Base-by-base conservation (phyloP, 2,113 vertebrate species). In the Mormyrus lacerda region DNA sequence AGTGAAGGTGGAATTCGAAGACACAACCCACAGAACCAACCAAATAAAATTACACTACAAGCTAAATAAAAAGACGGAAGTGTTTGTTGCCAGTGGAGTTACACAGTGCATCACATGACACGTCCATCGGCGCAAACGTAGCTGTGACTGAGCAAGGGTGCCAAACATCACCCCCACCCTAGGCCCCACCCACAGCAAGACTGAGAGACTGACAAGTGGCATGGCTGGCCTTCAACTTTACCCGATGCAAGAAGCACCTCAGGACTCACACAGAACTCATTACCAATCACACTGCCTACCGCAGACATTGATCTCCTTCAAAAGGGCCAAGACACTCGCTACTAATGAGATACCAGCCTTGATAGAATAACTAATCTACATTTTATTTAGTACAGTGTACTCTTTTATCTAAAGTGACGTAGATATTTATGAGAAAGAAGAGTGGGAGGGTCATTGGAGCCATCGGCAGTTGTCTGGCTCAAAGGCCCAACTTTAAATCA, bases 81-180 rank as follows among this genome's bases (percentile, higher is more conserved):
- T 73, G 15, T 85, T 83, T 85, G 65, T 50, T 47, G 82, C 87
- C 4, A 27, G 17, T 3, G 21, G 73, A 79, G 51, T 50, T 50
- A 61, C 42, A 50, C 11, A 45, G 84, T 88, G 76, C 35, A 85
- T 88, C 89, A 88, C 61, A 39, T 85, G 76, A 90, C 87, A 85
- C 1, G 7, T 50, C 51, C 31, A 87, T 53, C 89, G 84, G 85
- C 51, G 21, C 86, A 73, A 47, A 88, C 45, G 83, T 42, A 83
- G 42, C 42, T 86, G 42, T n/a, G 85, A 27, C 55, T 44, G 53
- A 86, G 69, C 85, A 76, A 35, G 47, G 86, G 42, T 13, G 50
- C 4, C 73, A 69, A 51, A 42, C 24, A 44, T 31, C 35, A 3
- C 1, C 11, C 42, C 42, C 58, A 61, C 24, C 58, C 58, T 10